These are phyloP conservation scores for Lapara coniferarum DNA, from an alignment of 2,888 invertebrate species.

Conservation along the genomic window DNA sequence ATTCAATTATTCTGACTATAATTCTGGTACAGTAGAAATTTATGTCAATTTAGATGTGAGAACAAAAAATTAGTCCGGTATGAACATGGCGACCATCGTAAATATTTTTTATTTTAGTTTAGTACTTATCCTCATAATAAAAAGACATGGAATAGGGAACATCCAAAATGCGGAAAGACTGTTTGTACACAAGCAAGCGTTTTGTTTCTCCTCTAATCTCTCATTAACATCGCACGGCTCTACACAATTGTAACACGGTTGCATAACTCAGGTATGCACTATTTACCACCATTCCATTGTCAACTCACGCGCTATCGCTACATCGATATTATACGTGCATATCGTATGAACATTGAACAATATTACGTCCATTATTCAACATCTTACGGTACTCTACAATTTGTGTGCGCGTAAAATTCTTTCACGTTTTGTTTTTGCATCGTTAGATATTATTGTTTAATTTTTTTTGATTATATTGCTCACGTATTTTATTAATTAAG, in stretches of 20 bases:
- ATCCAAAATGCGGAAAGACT: too few species aligned
- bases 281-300: conserved; percentile 34
- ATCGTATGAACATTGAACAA: conserved; percentile 35
- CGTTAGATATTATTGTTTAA: conserved; percentile 2
- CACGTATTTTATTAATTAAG: not conserved
- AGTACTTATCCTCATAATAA: not conserved
- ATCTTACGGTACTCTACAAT: conserved; percentile 28
- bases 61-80: too few species aligned
- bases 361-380: conserved; percentile 42
- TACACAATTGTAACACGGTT: conserved; percentile 24
- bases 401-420: conserved; percentile 38
- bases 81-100: not conserved
- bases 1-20: too few species aligned
- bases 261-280: conserved; percentile 33
- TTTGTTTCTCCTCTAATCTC: conserved; percentile 2
- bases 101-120: not conserved
- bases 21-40: too few species aligned
- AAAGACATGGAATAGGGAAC: too few species aligned
- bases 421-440: conserved; percentile 33
- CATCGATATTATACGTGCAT: conserved; percentile 13
- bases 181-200: not conserved
- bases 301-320: conserved; percentile 32
- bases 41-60: too few species aligned
- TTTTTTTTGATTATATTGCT: not conserved
- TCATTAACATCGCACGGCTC: not conserved